phyloP scores from a whole-genome alignment of 2,113 vertebrate genomes.

The Eptesicus fuscus region DNA sequence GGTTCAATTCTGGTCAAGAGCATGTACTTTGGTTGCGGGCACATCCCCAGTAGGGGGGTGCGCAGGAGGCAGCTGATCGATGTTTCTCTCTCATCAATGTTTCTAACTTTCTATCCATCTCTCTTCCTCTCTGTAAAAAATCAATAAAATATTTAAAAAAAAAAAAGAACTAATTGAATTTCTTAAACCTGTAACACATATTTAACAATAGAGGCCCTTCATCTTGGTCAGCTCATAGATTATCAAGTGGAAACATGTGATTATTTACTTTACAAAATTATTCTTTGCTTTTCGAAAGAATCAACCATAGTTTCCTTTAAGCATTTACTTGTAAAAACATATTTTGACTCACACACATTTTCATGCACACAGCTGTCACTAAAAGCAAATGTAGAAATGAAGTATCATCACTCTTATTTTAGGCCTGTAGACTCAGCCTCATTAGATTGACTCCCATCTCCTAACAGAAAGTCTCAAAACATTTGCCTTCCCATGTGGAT shows the following conservation, averaged over 20 bases:
- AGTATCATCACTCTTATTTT: neutral
- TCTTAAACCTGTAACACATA: neutral
- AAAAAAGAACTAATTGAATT: neutral
- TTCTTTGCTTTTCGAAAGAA: conserved; percentile 8
- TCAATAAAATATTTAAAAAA: too few species aligned
- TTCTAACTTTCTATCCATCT: too few species aligned
- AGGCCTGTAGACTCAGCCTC: neutral
- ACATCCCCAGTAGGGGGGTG: too few species aligned
- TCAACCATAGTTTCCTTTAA: neutral
- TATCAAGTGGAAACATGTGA: neutral
- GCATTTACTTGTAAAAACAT: neutral
- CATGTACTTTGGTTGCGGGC: too few species aligned
- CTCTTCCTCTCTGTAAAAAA: too few species aligned
- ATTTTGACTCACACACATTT: conserved; percentile 8
- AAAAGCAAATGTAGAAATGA: conserved; percentile 20
- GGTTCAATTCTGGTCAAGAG: too few species aligned
- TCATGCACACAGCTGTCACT: neutral
- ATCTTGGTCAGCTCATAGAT: neutral
- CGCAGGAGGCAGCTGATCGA: too few species aligned
- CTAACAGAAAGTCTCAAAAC: neutral
- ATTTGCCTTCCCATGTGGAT: neutral
- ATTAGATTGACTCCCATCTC: neutral
- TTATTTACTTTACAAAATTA: neutral
- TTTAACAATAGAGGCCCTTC: neutral
- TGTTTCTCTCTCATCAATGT: too few species aligned